Evolutionary conservation across 2,113 vertebrate species (phyloP), one percentile per base, ranked within the genome.

Genomic region (Pungitius pungitius): DNA sequence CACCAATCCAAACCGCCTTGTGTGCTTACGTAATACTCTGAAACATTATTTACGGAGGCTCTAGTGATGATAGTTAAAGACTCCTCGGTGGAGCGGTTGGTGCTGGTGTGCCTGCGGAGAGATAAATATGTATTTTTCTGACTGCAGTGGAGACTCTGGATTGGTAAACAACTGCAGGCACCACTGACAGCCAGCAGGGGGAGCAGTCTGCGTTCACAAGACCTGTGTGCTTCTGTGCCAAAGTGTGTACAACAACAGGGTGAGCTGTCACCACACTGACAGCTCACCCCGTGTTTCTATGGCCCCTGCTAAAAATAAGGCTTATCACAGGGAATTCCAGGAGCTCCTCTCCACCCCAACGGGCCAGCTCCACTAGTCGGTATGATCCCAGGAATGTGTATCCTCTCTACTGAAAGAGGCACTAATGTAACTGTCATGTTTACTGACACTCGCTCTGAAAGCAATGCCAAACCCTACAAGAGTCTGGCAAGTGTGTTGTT

Each of bases 151-250:
- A 15, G 63, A 74, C 68, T 43, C 30, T 57, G 7, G 6, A 22
- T 64, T 1, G 56, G 72, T 82, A 84, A 89, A 92, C 81, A 89
- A 78, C 18, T 83, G 90, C 83, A 90, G 75, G 6, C 59, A 43
- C 51, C 5, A 3, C 11, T 43, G 0, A 52, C 15, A 30, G 14
- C 77, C 90, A 74, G 83, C 84, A 89, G 88, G 79, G 76, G 90
- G 90, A 60, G 87, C 78, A 84, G 57, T 89, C 76, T 56, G 5
- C 86, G 54, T 81, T 63, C 56, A 51, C 1, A 80, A 65, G 27
- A 0, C 13, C 39, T 20, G 10, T 6, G 40, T 27, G 17, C 69
- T 47, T 75, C 39, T 49, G 74, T 62, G 63, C 75, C 45, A 75
- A 52, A 63, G 45, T 42, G 75, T 54, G 17, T 39, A 52, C 40